Evolutionary conservation across 2,113 vertebrate genomes (phyloP).

Genomic region (Microcebus tavaratra): DNA sequence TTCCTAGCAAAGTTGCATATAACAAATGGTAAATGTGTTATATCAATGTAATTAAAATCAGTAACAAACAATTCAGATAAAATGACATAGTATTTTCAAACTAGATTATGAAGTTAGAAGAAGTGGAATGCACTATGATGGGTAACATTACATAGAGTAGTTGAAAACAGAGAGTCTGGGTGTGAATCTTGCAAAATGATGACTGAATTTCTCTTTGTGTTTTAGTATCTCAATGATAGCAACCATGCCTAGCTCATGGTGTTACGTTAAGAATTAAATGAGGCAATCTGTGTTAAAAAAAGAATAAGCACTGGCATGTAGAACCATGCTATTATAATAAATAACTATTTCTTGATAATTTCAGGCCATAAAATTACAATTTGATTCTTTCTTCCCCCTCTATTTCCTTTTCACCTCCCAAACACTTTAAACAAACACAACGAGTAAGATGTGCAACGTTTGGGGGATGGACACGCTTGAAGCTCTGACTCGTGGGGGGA

Average conservation of each 20-base stretch:
- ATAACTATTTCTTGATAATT: background rate
- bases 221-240: background rate
- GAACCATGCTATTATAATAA: background rate
- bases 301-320: background rate
- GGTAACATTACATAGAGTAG: background rate
- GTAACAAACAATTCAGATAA: background rate
- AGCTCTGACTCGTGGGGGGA: no score
- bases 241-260: background rate
- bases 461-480: no score
- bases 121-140: background rate
- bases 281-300: background rate
- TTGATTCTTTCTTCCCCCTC: background rate
- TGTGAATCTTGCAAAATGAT: background rate
- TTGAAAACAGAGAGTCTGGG: background rate
- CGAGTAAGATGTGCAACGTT: no score
- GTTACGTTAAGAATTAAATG: background rate
- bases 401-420: background rate
- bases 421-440: background rate
- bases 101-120: background rate
- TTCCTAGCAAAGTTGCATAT: background rate
- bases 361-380: background rate
- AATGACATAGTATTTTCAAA: background rate
- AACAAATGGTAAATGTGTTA: background rate
- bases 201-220: background rate
- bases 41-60: background rate